Evolutionary conservation across 2,888 invertebrate species (phyloP).

Genomic region (Dinocampus coccinellae): DNA sequence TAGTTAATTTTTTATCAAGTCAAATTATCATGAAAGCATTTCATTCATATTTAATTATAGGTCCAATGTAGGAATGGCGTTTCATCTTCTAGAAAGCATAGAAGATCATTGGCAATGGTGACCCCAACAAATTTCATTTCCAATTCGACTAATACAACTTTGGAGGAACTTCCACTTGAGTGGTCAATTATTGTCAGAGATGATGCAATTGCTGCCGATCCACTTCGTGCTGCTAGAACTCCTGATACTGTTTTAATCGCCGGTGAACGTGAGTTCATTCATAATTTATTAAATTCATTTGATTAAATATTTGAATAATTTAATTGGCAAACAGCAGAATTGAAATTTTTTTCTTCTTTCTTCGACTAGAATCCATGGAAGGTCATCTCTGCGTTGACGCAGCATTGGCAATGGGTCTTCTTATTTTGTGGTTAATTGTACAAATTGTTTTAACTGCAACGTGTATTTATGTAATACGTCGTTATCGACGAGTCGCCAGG

Average conservation of each 20-base stretch:
- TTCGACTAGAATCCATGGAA: conserved; percentile 54
- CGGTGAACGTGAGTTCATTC: conserved; percentile 69
- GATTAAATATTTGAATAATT: background rate
- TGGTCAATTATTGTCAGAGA: conserved; percentile 74
- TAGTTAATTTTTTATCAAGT: no score
- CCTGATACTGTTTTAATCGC: conserved; percentile 72
- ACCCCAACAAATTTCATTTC: conserved; percentile 26
- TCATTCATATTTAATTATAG: conserved; percentile 15
- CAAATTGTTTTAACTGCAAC: conserved; percentile 73
- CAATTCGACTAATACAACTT: conserved; percentile 48
- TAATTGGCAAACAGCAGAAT: background rate
- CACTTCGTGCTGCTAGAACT: conserved; percentile 75
- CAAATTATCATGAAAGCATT: background rate
- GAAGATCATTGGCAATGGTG: conserved; percentile 35
- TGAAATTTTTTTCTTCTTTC: conserved; percentile 46
- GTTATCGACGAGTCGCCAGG: conserved; percentile 66
- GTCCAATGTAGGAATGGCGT: conserved; percentile 39
- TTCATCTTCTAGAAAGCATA: conserved; percentile 54
- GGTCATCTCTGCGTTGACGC: conserved; percentile 76
- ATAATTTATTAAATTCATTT: background rate
- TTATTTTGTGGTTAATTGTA: conserved; percentile 75
- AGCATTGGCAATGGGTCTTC: conserved; percentile 76
- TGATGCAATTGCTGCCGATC: conserved; percentile 74
- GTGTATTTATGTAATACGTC: conserved; percentile 72
- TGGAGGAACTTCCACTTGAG: conserved; percentile 72